Conservation (phyloP, 2,888 invertebrate species). For the Euphydryas editha region DNA sequence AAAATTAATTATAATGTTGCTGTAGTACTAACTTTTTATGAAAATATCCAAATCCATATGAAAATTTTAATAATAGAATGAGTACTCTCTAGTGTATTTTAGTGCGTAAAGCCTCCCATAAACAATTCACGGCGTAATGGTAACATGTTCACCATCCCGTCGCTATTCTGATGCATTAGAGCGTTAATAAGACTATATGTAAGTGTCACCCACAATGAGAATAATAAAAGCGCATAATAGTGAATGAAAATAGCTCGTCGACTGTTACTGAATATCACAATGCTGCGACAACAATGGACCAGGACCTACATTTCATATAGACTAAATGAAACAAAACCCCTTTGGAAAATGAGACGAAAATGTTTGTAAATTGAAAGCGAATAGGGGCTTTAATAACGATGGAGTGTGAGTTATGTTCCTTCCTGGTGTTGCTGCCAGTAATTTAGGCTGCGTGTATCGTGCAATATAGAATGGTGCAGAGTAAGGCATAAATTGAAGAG, state of each 20-base stretch:
- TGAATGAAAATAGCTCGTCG: slow-evolving; percentile 79
- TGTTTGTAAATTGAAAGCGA: slow-evolving; percentile 62
- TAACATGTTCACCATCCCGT: slow-evolving; percentile 33
- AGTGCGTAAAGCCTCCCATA: slow-evolving; percentile 18
- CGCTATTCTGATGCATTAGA: slow-evolving; percentile 47
- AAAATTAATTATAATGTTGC: too few species aligned
- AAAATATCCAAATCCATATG: neutral
- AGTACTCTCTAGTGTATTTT: slow-evolving; percentile 7
- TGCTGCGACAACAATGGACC: slow-evolving; percentile 71
- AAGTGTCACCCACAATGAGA: slow-evolving; percentile 72
- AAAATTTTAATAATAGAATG: neutral
- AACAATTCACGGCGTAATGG: slow-evolving; percentile 19
- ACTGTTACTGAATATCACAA: slow-evolving; percentile 73
- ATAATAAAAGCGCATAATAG: slow-evolving; percentile 75
- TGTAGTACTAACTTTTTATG: too few species aligned
- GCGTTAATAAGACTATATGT: slow-evolving; percentile 58
- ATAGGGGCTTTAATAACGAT: slow-evolving; percentile 48
- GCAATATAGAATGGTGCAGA: slow-evolving; percentile 41
- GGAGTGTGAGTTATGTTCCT: slow-evolving; percentile 44
- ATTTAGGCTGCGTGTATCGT: slow-evolving; percentile 41
- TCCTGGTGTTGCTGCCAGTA: slow-evolving; percentile 40
- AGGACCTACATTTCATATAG: slow-evolving; percentile 71
- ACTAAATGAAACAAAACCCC: slow-evolving; percentile 75
- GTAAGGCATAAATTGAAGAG: slow-evolving; percentile 42
- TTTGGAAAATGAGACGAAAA: slow-evolving; percentile 67